Evolutionary conservation across 2,797 vertebrate species (phyloP), one percentile per base, ranked within the genome.

Genomic region (Phoxinus dragarum): DNA sequence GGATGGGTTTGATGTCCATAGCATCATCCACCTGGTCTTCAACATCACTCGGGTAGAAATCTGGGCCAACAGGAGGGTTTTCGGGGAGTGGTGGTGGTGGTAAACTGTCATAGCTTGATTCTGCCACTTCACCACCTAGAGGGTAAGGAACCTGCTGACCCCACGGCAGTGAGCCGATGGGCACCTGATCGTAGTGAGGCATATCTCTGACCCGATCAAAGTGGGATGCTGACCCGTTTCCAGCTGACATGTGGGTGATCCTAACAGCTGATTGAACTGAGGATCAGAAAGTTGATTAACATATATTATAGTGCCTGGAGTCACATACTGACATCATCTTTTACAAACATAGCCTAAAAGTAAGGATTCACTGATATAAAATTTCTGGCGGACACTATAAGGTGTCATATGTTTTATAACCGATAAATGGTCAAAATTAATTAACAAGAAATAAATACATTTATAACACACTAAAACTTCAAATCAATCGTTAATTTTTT

Each of bases 61-160:
- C 93, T 0, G 91, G 94, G 0, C 97, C 97, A 31, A 96, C 92
- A 0, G 97, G 95, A 2, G 96, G 93, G 80, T 94, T 91, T 9
- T 92, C 87, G 0, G 97, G 97, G 27, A 98, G 94, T 56, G 97
- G 97, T 0, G 97, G 97, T 3, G 97, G 96, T 0, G 96, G 97
- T 38, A 96, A 91, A 0, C 95, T 93, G 83, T 96, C 95, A 0
- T 93, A 82, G 31, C 95, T 97, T 56, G 91, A 1, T 0, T 95
- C 93, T 19, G 93, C 89, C 38, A 92, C 69, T 38, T 88, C 80
- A 69, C 89, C 90, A 0, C 89, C 83, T 0, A 92, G 86, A 4
- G 89, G 91, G 4, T 82, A 88, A 6, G 91, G 38, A 17, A 90
- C 12, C 1, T 89, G 87, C 34, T 88, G 75, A 27, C 94, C 92